Evolutionary conservation across 2,888 invertebrate genomes (phyloP).

Genomic region (Drosophila neotestacea): DNA sequence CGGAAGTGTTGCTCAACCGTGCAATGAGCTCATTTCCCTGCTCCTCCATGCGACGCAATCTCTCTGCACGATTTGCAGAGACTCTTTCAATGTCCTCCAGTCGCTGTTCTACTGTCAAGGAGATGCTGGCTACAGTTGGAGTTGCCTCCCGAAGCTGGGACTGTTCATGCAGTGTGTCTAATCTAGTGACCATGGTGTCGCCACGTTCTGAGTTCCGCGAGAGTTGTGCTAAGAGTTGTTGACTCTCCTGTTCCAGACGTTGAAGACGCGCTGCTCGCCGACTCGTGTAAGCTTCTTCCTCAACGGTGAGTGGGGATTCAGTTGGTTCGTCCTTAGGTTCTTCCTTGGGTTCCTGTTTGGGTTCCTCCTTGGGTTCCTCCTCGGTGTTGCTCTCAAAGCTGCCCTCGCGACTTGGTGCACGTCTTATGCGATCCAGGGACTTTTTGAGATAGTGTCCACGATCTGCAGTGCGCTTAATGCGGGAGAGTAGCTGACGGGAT

Average conservation of each 20-base stretch:
- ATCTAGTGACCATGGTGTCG: slow-evolving; percentile 63
- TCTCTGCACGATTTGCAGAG: slow-evolving; percentile 79
- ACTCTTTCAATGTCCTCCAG: slow-evolving; percentile 82
- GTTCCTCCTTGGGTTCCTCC: slow-evolving; percentile 65
- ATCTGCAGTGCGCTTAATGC: slow-evolving; percentile 90
- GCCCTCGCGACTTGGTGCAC: slow-evolving; percentile 80
- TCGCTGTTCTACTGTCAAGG: slow-evolving; percentile 73
- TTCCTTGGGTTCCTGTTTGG: slow-evolving; percentile 26
- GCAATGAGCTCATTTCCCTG: slow-evolving; percentile 91
- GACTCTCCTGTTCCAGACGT: slow-evolving; percentile 92
- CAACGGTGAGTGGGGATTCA: slow-evolving; percentile 65
- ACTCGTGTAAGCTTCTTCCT: slow-evolving; percentile 80
- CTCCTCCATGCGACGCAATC: slow-evolving; percentile 89
- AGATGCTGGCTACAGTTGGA: slow-evolving; percentile 41
- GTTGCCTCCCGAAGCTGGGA: slow-evolving; percentile 3
- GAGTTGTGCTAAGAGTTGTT: slow-evolving; percentile 87
- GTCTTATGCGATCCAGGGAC: slow-evolving; percentile 79
- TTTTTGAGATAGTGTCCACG: slow-evolving; percentile 82
- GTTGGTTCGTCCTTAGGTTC: not conserved
- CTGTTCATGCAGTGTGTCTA: slow-evolving; percentile 82
- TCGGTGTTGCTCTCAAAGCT: slow-evolving; percentile 83
- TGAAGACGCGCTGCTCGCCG: slow-evolving; percentile 79
- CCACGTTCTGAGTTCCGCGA: slow-evolving; percentile 77
- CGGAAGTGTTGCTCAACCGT: slow-evolving; percentile 79
- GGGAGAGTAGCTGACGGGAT: slow-evolving; percentile 90